Base-by-base conservation (phyloP, 2,797 vertebrate species). In the Syncerus caffer region DNA sequence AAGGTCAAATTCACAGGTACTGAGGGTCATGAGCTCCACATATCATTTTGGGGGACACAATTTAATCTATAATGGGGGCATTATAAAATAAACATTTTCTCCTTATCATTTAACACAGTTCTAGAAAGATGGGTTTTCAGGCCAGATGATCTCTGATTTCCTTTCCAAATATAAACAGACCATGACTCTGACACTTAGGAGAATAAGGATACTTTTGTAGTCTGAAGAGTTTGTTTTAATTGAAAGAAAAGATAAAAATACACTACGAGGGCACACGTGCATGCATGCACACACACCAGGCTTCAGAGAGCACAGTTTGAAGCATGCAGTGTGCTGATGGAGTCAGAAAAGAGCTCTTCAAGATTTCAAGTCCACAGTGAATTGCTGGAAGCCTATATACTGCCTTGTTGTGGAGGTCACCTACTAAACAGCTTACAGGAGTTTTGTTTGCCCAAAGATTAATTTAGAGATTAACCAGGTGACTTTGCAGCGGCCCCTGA, bases 381-480 rank as follows among this genome's bases (percentile, higher is more conserved):
- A 67, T 23, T 53, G 64, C 42, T 6, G 38, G 38, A 64, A 79
- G 62, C 58, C 67, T 83, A 11, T 10, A 38, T 47, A 83, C 55
- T 42, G 17, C 11, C 45, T 92, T 10, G 47, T 82, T 86, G 45
- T 29, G 2, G 3, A 23, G 3, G 6, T 96, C 53, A 95, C 92
- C 3, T 7, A 71, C 47, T 94, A 71, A 95, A 58, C 3, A 93
- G 47, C 14, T 94, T 64, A 58, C 1, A 19, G 4, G 16, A 45
- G 34, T 64, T 78, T 96, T 95, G 74, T 96, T 95, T 98, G 51
- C 31, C 58, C 15, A 95, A 83, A 97, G 89, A 97, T 96, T 95
- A 96, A 97, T 93, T 95, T 91, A 89, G 29, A 97, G 92, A 97
- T 97, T 97, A 97, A 93, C 78, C 88, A 97, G 87, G 62, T 95